Base-by-base conservation (phyloP, 1,140 invertebrate genomes). In the Babylonia areolata region DNA sequence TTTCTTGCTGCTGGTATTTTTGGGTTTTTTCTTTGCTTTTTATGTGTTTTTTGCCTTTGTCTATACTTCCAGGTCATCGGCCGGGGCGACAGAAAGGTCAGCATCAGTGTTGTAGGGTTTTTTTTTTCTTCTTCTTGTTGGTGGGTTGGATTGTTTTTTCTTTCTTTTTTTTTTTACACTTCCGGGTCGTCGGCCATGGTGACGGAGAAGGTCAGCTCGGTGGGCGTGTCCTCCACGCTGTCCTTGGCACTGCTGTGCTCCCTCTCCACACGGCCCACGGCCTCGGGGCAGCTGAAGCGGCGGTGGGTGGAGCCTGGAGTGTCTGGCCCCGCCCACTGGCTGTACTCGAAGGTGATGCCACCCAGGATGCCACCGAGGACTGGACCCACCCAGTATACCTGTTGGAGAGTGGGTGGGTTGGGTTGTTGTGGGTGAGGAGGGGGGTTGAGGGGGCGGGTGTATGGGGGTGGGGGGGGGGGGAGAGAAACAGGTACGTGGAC, bases 311-410 rank as follows among this genome's bases (percentile, higher is more conserved):
- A 86, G 40, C 46, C 81, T 42, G 75, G 71, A n/a, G 64, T 84
- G 28, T 85, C 85, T 2, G 85, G 77, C 0, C 85, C 85, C 20
- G 75, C 51, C 85, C 85, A 83, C 64, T 91, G 89, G 35, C 88
- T 90, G 84, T 91, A 91, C 77, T 93, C 91, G 79, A 91, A 93
- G 5, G 92, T 88, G 28, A 92, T 88, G n/a, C 89, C 91, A 51
- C 91, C 93, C 17, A 93, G 87, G 54, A 94, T 87, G 31, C 92
- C 91, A 3, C 93, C 94, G 23, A 93, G 81, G 6, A 94, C 81
- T 0, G 94, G 94, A 11, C 92, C 94, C 46, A 94, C 86, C 94
- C 94, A 94, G 87, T 94, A 94, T 15, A 94, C 90, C 94, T 93
- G 88, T n/a, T n/a, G n/a, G n/a, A n/a, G n/a, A n/a, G n/a, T n/a